phyloP scores from a whole-genome alignment of 92 coral and sea anemone species.

The Chrysogorgia sp. region DNA sequence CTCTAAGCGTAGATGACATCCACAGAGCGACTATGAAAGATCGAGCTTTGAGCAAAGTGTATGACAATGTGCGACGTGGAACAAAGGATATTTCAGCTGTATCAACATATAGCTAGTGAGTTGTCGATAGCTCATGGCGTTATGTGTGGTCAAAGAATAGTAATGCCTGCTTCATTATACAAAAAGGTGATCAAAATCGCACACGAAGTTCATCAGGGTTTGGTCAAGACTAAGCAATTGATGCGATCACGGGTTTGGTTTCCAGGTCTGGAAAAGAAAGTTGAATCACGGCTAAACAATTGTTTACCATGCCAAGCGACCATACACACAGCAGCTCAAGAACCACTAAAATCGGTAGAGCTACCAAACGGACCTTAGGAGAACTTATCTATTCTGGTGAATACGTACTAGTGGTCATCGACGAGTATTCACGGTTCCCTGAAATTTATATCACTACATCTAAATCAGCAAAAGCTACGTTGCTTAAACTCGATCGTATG shows the following conservation, averaged over 20 bases:
- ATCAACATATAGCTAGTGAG: neutral
- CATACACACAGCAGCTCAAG: conserved; percentile 28
- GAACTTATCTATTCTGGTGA: conserved; percentile 10
- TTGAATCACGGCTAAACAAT: neutral
- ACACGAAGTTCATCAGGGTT: conserved; percentile 17
- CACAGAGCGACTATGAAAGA: conserved; percentile 12
- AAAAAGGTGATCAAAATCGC: neutral
- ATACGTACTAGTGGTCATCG: no score
- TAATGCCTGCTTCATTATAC: conserved; percentile 10
- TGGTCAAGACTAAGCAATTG: conserved; percentile 2
- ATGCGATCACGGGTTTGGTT: neutral
- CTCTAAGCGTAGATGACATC: conserved; percentile 7
- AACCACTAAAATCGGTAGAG: conserved; percentile 8
- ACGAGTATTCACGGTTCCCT: no score
- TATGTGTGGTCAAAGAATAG: neutral
- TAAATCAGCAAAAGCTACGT: no score
- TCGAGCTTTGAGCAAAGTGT: neutral
- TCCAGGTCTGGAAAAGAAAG: conserved; percentile 8
- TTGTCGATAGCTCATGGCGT: neutral
- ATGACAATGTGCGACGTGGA: neutral
- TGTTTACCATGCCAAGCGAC: conserved; percentile 39
- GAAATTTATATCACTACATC: no score
- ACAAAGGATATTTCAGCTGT: neutral
- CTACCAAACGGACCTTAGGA: conserved; percentile 37
- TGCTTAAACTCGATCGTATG: no score